These are phyloP conservation scores for Brachionus calyciflorus DNA, from an alignment of 1,140 invertebrate genomes.

Conservation along the genomic window DNA sequence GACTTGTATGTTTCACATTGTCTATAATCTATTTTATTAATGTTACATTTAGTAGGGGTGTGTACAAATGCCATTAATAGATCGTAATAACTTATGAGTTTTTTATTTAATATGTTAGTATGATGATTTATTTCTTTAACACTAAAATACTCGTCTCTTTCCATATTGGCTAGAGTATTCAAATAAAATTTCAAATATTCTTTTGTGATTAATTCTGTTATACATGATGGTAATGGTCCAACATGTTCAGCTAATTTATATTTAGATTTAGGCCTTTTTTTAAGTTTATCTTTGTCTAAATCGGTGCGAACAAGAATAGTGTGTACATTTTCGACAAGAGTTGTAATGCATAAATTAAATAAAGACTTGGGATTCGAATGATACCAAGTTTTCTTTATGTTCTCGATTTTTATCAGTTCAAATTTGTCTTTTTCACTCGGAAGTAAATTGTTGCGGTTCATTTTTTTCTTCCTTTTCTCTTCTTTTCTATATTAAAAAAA, in stretches of 20 bases:
- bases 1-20: slow-evolving; percentile 9
- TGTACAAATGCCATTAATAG: slow-evolving; percentile 21
- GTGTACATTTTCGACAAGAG: neutral
- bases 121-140: neutral
- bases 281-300: neutral
- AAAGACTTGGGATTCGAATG: neutral
- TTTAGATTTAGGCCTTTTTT: neutral
- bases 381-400: neutral
- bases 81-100: slow-evolving; percentile 29
- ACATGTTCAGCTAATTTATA: neutral
- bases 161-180: neutral
- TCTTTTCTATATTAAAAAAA: no score
- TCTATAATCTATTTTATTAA: slow-evolving; percentile 16
- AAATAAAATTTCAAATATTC: neutral
- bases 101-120: neutral
- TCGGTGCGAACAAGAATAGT: neutral
- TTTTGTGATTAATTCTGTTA: neutral
- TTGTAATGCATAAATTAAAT: neutral
- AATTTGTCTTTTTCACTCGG: no score
- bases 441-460: neutral
- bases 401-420: neutral
- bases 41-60: neutral
- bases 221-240: neutral
- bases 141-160: slow-evolving; percentile 20
- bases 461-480: neutral